Base-by-base conservation (phyloP, 2,888 invertebrate genomes). In the Synergus laeviventris region DNA sequence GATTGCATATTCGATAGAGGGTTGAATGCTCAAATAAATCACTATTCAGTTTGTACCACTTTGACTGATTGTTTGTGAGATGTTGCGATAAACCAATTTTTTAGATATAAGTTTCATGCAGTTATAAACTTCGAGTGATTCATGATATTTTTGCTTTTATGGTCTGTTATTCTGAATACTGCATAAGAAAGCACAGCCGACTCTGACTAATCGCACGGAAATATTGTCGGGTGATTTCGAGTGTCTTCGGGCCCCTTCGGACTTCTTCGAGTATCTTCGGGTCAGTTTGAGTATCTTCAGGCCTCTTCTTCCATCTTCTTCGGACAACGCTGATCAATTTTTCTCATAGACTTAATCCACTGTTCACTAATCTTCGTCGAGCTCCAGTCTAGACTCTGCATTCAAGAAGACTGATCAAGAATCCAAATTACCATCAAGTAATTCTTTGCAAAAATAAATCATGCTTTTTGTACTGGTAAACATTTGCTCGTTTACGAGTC, bases 401-500 rank as follows among this genome's bases (percentile, higher is more conserved):
- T 36, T 49, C 45, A 70, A 70, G 11, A 31, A 64, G 49, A 9
- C 49, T 70, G 49, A 70, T 49, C n/a, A 45, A 24, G 45, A 24
- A 21, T 39, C 39, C 9, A 70, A 45, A 70, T 49, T 70, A 70
- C 24, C 31, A 70, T 70, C 8, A 16, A 49, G 24, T 42, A 9
- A 31, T 70, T 70, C 31, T 45, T 70, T 70, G 31, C n/a, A 5
- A 12, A n/a, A 31, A 70, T 70, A 49, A 49, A 70, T 49, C 16
- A 11, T 31, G 11, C 42, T 31, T 66, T 45, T 31, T 42, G 45
- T 66, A 45, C 7, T 24, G 66, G 24, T 66, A 66, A 66, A 24
- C 45, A 45, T 66, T 66, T 45, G 66, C 70, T 49, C 70, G 31
- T 70, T 70, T 49, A 49, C 31, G 70, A 70, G 70, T 70, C 31